Evolutionary conservation across 2,797 vertebrate genomes (phyloP).

Genomic region (Hippopotamyrus pictus): DNA sequence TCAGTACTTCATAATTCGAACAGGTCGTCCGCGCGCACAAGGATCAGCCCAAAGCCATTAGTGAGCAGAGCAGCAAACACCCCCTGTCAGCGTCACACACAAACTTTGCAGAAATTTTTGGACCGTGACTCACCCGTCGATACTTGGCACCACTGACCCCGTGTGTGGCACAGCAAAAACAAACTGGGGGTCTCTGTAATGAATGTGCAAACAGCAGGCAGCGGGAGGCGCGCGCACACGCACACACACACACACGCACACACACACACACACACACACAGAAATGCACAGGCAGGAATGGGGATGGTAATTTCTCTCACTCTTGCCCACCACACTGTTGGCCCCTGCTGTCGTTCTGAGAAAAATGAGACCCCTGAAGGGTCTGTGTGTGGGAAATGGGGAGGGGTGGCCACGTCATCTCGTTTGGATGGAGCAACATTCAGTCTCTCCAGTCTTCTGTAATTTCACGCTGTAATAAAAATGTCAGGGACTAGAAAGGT

Average conservation of each 20-base stretch:
- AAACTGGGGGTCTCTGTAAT: not conserved
- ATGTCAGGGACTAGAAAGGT: not conserved
- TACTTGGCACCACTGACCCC: not conserved
- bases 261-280: slow-evolving; percentile 16
- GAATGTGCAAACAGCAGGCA: not conserved
- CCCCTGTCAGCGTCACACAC: not conserved
- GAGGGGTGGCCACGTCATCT: not conserved
- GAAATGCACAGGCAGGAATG: not conserved
- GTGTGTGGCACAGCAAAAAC: not conserved
- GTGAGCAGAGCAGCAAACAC: not conserved
- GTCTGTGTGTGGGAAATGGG: not conserved
- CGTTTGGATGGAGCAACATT: slow-evolving; percentile 29
- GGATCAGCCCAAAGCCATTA: not conserved
- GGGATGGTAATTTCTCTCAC: not conserved
- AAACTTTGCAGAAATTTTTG: not conserved
- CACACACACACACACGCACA: not conserved
- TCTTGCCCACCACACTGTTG: not conserved
- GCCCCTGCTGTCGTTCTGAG: not conserved
- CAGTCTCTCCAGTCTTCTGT: slow-evolving; percentile 24
- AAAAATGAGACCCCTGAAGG: not conserved
- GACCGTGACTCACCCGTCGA: not conserved
- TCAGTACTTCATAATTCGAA: not conserved
- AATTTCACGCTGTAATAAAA: slow-evolving; percentile 12
- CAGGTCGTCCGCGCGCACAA: not conserved
- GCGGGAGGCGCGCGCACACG: not conserved